Evolutionary conservation across 2,888 invertebrate genomes (phyloP).

Genomic region (Prosopocoilus inquinatus): DNA sequence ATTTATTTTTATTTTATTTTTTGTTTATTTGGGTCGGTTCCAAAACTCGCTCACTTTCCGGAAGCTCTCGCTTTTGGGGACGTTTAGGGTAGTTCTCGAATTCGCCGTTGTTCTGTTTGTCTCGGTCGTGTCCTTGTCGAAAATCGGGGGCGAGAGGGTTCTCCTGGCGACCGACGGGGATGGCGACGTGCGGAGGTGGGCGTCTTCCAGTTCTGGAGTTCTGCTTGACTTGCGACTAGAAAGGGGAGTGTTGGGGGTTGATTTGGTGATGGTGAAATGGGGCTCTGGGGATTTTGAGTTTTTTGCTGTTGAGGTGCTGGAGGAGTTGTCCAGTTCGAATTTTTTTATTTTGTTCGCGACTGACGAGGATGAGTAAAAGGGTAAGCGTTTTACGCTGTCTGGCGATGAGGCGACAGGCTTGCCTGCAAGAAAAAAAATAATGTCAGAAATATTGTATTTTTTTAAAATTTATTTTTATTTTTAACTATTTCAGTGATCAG

Average conservation of each 20-base stretch:
- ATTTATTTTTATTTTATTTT: no score
- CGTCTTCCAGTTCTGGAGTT: conserved; percentile 4
- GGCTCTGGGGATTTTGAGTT: conserved; percentile 14
- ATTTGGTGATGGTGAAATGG: conserved; percentile 15
- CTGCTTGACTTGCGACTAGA: conserved; percentile 1
- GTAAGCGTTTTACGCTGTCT: conserved; percentile 42
- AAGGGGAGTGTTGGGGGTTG: conserved; percentile 7
- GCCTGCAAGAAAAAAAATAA: conserved; percentile 29
- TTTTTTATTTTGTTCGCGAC: conserved; percentile 46
- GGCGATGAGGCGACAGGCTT: conserved; percentile 42
- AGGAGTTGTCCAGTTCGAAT: conserved; percentile 38
- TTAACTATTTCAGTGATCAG: not conserved
- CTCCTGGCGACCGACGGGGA: conserved; percentile 51
- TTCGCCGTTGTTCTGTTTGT: not conserved
- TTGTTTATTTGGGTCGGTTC: conserved; percentile 40
- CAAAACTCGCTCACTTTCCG: conserved; percentile 49
- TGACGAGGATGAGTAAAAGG: conserved; percentile 36
- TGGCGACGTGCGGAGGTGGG: conserved; percentile 39
- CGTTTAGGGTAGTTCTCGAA: not conserved
- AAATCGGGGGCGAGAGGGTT: conserved; percentile 51
- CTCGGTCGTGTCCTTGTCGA: conserved; percentile 22
- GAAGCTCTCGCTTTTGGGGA: conserved; percentile 45
- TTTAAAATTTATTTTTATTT: not conserved
- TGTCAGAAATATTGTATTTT: not conserved
- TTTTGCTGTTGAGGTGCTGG: not conserved